Base-by-base conservation (phyloP, 2,888 invertebrate species). In the Yponomeuta plumbellus region DNA sequence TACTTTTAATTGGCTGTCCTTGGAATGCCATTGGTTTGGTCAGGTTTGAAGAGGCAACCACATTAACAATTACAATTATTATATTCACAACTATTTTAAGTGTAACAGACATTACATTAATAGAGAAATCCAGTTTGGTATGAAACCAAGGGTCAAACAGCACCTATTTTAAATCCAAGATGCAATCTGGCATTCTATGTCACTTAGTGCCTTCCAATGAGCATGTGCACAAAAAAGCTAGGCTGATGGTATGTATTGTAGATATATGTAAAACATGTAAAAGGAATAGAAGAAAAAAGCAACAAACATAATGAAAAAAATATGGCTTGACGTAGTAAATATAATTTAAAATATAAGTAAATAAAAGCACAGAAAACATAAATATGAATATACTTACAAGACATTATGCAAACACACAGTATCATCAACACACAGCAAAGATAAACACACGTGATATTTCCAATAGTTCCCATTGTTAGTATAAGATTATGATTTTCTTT, bases 371-470 rank as follows among this genome's bases (percentile, higher is more conserved):
- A 52, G 44, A 1, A 13, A 23, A 59, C 11, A 22, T 59, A 59
- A 52, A 23, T 58, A 58, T 62, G 26, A 26, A 26, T 26, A 26
- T 34, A 34, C 34, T 34, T 34, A 61, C 44, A 11, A 61, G 39
- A 11, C 20, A 34, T 20, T 40, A 75, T 34, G 75, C 77, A 80
- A 77, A 77, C 76, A 79, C 76, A 79, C 72, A 74, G 74, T 75
- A 75, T 74, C 69, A 75, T 75, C 74, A 74, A 75, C 74, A 77
- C 70, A 67, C 69, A 73, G 66, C 70, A 76, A 76, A 76, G 73
- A 74, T 71, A 70, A 74, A 74, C 72, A 78, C 74, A 75, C 66
- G 13, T 52, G 17, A 52, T 13, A 1, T 64, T 61, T 39, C 23
- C 52, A 62, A 26, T 62, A 59, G n/a, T 57, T 61, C 23, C 17